A percentile compares a stretch with the other conserved stretches of the same genome.
These are phyloP conservation scores for Pangasius mekongensis DNA, from an alignment of 2,797 vertebrate species.

Conservation along the genomic window DNA sequence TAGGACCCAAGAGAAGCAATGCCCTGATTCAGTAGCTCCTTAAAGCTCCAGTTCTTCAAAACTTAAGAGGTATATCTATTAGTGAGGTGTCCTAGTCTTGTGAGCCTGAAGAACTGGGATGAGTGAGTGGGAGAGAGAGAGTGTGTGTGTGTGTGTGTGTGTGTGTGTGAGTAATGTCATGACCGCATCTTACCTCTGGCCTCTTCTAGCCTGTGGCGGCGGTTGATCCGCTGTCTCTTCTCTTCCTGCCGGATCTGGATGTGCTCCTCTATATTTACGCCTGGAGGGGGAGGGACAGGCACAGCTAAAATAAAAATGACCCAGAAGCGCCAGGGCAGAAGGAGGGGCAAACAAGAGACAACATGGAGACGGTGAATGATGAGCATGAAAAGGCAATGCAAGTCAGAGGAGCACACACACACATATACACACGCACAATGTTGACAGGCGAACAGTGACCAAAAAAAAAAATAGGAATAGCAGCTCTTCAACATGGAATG, in stretches of 20 bases:
- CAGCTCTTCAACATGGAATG: conserved; percentile 23
- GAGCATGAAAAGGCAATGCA: conserved; percentile 69
- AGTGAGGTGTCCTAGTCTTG: not conserved
- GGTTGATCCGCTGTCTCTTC: conserved; percentile 93
- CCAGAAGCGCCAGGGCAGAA: conserved; percentile 47
- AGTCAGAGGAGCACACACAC: conserved; percentile 51
- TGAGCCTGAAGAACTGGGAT: not conserved
- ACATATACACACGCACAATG: conserved; percentile 8
- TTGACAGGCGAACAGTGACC: conserved; percentile 27
- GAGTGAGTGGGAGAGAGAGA: not conserved
- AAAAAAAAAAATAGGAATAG: not conserved
- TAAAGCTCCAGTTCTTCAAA: conserved; percentile 26
- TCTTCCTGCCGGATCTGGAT: conserved; percentile 98
- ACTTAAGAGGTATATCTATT: not conserved
- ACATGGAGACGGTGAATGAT: conserved; percentile 75
- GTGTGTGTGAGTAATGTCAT: not conserved
- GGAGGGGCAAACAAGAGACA: conserved; percentile 67
- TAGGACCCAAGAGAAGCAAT: conserved; percentile 9
- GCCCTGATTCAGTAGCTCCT: conserved; percentile 2
- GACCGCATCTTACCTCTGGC: conserved; percentile 86
- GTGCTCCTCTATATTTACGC: conserved; percentile 98
- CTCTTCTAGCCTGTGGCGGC: conserved; percentile 93
- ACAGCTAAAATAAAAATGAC: conserved; percentile 85
- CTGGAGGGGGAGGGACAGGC: conserved; percentile 92
- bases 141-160: too few relatives aligned